A percentile compares a stretch with the other conserved stretches of the same genome.
phyloP scores from a whole-genome alignment of 1,140 invertebrate species.

The Aphidius ervi region DNA sequence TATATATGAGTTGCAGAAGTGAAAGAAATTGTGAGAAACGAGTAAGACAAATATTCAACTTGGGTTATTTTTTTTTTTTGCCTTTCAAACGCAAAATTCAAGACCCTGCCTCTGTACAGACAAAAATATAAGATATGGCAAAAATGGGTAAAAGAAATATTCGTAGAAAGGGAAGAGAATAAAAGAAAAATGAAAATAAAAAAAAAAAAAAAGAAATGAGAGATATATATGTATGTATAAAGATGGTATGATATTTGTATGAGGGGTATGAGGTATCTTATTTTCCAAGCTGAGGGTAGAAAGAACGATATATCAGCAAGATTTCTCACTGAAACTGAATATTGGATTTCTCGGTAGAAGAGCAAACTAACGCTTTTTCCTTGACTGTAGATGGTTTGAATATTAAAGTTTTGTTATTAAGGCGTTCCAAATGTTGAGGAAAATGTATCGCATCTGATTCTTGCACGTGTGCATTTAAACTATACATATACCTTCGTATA shows the following conservation, averaged over 20 bases:
- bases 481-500: background rate
- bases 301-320: slow-evolving; percentile 21
- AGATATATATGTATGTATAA: background rate
- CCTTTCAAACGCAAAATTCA: too few relatives aligned
- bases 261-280: slow-evolving; percentile 4
- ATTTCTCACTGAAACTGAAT: slow-evolving; percentile 24
- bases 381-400: slow-evolving; percentile 2
- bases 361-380: slow-evolving; percentile 17
- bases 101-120: too few relatives aligned
- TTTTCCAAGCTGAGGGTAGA: slow-evolving; percentile 6
- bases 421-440: background rate
- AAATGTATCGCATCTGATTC: too few relatives aligned
- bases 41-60: too few relatives aligned
- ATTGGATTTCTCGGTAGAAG: slow-evolving; percentile 22
- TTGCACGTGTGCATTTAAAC: slow-evolving; percentile 7
- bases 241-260: slow-evolving; percentile 14
- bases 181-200: too few relatives aligned
- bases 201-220: background rate
- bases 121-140: background rate
- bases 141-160: background rate
- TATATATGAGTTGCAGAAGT: too few relatives aligned
- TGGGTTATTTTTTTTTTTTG: too few relatives aligned
- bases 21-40: too few relatives aligned
- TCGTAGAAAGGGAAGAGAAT: background rate
- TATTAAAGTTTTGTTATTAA: slow-evolving; percentile 24